A percentile compares a stretch with the other conserved stretches of the same genome.
These are phyloP conservation scores for Grallaria varia DNA, from an alignment of 2,113 vertebrate species.

Conservation along the genomic window DNA sequence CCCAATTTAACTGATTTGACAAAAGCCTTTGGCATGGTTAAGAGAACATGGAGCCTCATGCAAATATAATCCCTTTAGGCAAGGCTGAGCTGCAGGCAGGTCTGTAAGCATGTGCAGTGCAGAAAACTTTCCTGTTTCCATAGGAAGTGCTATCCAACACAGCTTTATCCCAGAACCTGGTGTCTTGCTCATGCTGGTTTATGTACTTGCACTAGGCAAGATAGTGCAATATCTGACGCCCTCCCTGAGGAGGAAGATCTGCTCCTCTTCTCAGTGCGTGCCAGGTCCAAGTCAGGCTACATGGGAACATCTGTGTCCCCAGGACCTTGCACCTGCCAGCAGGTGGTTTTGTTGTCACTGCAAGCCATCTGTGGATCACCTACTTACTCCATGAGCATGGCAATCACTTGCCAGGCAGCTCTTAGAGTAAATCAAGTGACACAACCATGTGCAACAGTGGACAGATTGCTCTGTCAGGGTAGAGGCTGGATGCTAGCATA, in stretches of 20 bases:
- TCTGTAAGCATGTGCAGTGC: background rate
- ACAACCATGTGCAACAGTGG: background rate
- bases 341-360: background rate
- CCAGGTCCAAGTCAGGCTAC: background rate
- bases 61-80: background rate
- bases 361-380: background rate
- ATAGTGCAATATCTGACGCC: background rate
- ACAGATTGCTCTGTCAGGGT: background rate
- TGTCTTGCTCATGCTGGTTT: background rate
- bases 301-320: background rate
- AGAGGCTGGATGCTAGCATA: background rate
- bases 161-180: background rate
- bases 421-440: background rate
- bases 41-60: rapidly evolving
- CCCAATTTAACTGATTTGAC: background rate
- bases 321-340: background rate
- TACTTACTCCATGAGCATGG: background rate
- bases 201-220: background rate
- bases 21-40: background rate
- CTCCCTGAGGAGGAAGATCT: background rate
- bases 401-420: background rate
- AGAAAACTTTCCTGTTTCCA: background rate
- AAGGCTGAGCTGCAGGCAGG: background rate
- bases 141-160: background rate
- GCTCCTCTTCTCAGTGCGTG: rapidly evolving